These are phyloP conservation scores for Anoplophora glabripennis DNA, from an alignment of 1,140 invertebrate species.

Conservation along the genomic window DNA sequence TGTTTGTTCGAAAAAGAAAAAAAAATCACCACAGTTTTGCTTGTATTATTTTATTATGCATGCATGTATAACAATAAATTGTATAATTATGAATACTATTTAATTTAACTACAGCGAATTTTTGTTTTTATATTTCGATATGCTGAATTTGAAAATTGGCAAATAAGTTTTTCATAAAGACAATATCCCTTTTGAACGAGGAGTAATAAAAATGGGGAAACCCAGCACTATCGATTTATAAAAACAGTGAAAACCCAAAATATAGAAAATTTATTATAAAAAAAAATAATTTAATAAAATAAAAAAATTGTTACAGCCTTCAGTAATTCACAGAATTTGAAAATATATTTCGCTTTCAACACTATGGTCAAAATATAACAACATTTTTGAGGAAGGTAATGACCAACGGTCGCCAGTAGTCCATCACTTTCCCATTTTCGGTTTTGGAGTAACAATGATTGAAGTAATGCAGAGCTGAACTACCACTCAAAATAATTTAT, in stretches of 20 bases:
- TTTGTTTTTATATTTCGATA: background rate
- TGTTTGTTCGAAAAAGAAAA: too few relatives aligned
- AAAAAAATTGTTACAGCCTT: slow-evolving; percentile 4
- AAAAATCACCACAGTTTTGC: too few relatives aligned
- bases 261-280: background rate
- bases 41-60: too few relatives aligned
- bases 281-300: slow-evolving; percentile 1
- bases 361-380: background rate
- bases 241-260: background rate
- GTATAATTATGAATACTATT: too few relatives aligned
- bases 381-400: background rate
- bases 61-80: too few relatives aligned
- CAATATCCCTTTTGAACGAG: background rate
- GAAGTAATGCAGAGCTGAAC: too few relatives aligned
- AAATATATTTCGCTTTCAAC: background rate
- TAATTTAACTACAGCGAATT: background rate
- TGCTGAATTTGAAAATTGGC: background rate
- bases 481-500: too few relatives aligned
- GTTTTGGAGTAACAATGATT: too few relatives aligned
- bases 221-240: background rate
- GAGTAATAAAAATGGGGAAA: too few relatives aligned
- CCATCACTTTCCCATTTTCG: too few relatives aligned
- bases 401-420: too few relatives aligned
- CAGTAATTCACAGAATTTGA: slow-evolving; percentile 11
- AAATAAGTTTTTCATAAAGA: background rate